phyloP scores from a whole-genome alignment of 2,888 invertebrate genomes.

The Endotricha flammealis region DNA sequence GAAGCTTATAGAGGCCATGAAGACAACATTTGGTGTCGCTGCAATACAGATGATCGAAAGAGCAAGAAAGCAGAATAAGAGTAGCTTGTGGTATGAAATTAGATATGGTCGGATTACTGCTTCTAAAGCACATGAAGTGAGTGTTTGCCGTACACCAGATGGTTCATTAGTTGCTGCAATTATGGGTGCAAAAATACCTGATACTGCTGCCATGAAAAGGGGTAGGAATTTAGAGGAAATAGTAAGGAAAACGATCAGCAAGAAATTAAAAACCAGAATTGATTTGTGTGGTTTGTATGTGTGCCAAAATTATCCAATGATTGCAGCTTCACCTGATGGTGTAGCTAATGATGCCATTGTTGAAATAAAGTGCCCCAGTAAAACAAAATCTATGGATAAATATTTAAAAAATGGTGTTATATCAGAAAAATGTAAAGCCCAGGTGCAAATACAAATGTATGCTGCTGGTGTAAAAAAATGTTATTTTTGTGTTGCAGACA shows the following conservation, averaged over 20 bases:
- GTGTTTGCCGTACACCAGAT: neutral
- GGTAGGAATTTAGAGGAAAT: constrained; percentile 1
- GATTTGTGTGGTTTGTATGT: neutral
- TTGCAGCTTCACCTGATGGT: constrained; percentile 5
- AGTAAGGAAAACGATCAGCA: neutral
- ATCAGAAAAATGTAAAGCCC: constrained; percentile 1
- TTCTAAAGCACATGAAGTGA: constrained; percentile 4
- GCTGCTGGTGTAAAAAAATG: neutral
- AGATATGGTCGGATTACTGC: constrained; percentile 4
- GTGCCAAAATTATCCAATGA: constrained; percentile 2
- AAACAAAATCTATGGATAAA: neutral
- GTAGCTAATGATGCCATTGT: constrained; percentile 1
- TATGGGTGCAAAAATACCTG: constrained; percentile 2
- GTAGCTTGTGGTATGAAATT: constrained; percentile 3
- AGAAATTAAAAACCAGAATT: neutral
- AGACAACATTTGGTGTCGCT: neutral
- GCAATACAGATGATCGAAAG: constrained; percentile 1
- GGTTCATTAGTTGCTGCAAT: constrained; percentile 5
- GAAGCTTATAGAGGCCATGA: neutral
- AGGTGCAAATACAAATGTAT: constrained; percentile 12
- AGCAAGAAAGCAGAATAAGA: constrained; percentile 4
- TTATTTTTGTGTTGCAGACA: constrained; percentile 7
- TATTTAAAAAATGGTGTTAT: constrained; percentile 2
- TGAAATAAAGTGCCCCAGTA: constrained; percentile 6
- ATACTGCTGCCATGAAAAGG: constrained; percentile 5